phyloP scores from a whole-genome alignment of 1,140 invertebrate species.

The Arctopsyche grandis region DNA sequence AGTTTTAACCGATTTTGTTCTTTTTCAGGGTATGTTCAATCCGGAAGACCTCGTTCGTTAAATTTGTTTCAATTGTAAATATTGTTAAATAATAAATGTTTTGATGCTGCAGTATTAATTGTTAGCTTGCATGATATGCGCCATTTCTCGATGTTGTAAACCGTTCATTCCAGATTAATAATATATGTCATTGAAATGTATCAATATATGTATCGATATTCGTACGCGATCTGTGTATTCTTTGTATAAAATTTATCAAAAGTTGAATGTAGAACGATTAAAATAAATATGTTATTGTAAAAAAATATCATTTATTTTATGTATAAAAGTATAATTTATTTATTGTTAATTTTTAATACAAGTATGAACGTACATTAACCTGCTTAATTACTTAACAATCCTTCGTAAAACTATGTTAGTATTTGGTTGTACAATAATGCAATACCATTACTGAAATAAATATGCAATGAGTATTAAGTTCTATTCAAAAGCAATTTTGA shows the following conservation, averaged over 20 bases:
- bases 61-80: not conserved
- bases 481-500: too few relatives aligned
- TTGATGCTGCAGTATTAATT: constrained; percentile 8
- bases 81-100: not conserved
- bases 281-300: not conserved
- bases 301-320: not conserved
- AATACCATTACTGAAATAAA: too few relatives aligned
- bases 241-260: not conserved
- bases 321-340: not conserved
- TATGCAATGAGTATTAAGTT: too few relatives aligned
- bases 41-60: constrained; percentile 72
- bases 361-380: too few relatives aligned
- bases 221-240: not conserved
- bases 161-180: not conserved
- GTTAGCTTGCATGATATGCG: not conserved
- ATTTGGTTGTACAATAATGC: too few relatives aligned
- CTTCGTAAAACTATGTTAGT: too few relatives aligned
- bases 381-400: too few relatives aligned
- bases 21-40: constrained; percentile 86
- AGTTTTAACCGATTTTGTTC: constrained; percentile 56
- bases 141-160: not conserved
- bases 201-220: not conserved
- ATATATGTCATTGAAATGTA: not conserved
- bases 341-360: too few relatives aligned
- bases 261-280: not conserved